Evolutionary conservation across 1,140 invertebrate species (phyloP), one percentile per base, ranked within the genome.

Genomic region (Zaprionus nigranus): DNA sequence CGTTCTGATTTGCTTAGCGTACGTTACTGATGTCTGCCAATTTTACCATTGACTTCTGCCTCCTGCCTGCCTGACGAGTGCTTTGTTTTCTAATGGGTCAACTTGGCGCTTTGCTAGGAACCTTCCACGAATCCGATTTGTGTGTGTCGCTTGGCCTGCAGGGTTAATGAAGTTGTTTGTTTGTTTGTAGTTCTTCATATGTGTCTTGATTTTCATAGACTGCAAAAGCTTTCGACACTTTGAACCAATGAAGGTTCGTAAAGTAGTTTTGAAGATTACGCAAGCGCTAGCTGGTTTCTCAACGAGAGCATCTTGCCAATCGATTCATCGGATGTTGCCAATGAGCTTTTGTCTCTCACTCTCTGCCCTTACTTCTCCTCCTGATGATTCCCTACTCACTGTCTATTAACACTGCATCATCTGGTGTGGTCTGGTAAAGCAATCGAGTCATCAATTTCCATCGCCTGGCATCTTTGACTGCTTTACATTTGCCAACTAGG

Each of bases 91-190:
- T 81, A 90, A 87, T 81, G 78, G 85, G 85, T 75, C 84, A 84
- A 78, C 84, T 83, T 80, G 83, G 83, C 83, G 76, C 65, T 68
- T 49, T 75, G 78, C 60, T 65, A 54, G 72, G 75, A 67, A 66
- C 66, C 67, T 78, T 22, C 20, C 72, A 73, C 82, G 75, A 62
- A 60, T 69, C 38, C 56, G 61, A 17, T 40, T 40, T n/a, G 38
- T 67, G 49, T 84, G 63, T 64, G 24, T 61, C 74, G 58, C 66
- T 75, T 83, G 85, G 78, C 84, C 81, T 79, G 58, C 81, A 81
- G 85, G 85, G 81, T 81, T 81, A 88, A 88, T 88, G 81, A 90
- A 88, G 85, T n/a, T n/a, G n/a, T n/a, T 88, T 88, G 81, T 88
- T 88, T 88, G 83, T 83, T 88, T 88, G 7, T 13, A 13, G 46